Evolutionary conservation across 2,888 invertebrate genomes (phyloP).

Genomic region (Nasonia oneida): DNA sequence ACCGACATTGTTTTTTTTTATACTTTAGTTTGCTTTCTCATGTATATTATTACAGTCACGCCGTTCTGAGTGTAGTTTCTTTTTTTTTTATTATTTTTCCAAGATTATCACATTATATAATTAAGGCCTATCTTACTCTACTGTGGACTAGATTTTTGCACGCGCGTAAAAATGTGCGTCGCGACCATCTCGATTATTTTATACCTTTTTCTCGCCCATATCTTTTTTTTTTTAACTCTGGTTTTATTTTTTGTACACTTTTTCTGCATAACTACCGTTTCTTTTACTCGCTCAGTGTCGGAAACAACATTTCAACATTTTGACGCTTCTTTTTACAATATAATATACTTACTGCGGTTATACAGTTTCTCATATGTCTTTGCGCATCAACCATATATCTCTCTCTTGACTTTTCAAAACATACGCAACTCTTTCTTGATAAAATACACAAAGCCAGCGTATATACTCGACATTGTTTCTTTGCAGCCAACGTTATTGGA

Average conservation of each 20-base stretch:
- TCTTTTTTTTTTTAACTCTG: background rate
- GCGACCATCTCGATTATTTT: slow-evolving; percentile 33
- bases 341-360: background rate
- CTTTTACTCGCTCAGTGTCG: slow-evolving; percentile 13
- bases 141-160: slow-evolving; percentile 55
- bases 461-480: background rate
- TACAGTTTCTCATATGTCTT: background rate
- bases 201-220: background rate
- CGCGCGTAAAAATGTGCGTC: slow-evolving; percentile 30
- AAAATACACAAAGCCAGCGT: slow-evolving; percentile 28
- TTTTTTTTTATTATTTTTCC: slow-evolving; percentile 47
- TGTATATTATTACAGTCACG: slow-evolving; percentile 17
- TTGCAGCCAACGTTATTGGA: background rate
- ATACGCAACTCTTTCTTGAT: background rate
- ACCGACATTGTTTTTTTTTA: slow-evolving; percentile 21
- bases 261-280: background rate
- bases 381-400: background rate
- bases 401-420: background rate
- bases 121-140: slow-evolving; percentile 64
- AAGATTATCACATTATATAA: slow-evolving; percentile 62
- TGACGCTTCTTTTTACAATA: background rate
- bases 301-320: slow-evolving; percentile 15
- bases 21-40: slow-evolving; percentile 7
- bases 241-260: slow-evolving; percentile 33
- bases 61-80: slow-evolving; percentile 23